A percentile compares a stretch with the other conserved stretches of the same genome.
These are phyloP conservation scores for Neria commutata DNA, from an alignment of 2,888 invertebrate genomes.

Conservation along the genomic window DNA sequence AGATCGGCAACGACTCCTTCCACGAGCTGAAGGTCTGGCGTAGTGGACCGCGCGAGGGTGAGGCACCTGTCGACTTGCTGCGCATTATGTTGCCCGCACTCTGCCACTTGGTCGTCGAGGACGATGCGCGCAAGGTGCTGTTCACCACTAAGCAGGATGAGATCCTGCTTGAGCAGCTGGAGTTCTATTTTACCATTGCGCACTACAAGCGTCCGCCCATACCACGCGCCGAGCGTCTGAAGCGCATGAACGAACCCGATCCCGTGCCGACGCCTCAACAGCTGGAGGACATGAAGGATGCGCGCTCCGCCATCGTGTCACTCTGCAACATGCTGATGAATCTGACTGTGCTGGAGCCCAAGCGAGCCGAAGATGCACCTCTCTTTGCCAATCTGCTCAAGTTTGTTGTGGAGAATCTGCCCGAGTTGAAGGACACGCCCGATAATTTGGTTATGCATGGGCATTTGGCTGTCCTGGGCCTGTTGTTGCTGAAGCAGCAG, in stretches of 20 bases:
- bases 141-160: constrained; percentile 80
- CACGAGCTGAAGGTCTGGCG: constrained; percentile 73
- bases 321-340: constrained; percentile 93
- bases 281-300: constrained; percentile 82
- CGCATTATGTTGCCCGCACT: constrained; percentile 85
- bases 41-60: constrained; percentile 68
- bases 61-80: constrained; percentile 71
- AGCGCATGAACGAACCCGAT: constrained; percentile 76
- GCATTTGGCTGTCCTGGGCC: constrained; percentile 81
- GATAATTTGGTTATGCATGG: constrained; percentile 87
- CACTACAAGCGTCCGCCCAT: constrained; percentile 83
- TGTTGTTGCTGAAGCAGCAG: constrained; percentile 82
- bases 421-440: constrained; percentile 81
- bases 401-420: constrained; percentile 83
- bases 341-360: constrained; percentile 84
- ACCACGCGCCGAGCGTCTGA: constrained; percentile 79
- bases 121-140: constrained; percentile 80
- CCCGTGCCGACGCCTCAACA: constrained; percentile 76
- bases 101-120: constrained; percentile 91
- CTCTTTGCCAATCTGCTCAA: constrained; percentile 81
- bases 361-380: constrained; percentile 78
- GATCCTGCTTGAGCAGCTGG: constrained; percentile 77
- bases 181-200: constrained; percentile 86
- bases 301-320: constrained; percentile 83
- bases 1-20: constrained; percentile 82